These are phyloP conservation scores for Lates japonicus DNA, from an alignment of 2,797 vertebrate genomes.

Conservation along the genomic window DNA sequence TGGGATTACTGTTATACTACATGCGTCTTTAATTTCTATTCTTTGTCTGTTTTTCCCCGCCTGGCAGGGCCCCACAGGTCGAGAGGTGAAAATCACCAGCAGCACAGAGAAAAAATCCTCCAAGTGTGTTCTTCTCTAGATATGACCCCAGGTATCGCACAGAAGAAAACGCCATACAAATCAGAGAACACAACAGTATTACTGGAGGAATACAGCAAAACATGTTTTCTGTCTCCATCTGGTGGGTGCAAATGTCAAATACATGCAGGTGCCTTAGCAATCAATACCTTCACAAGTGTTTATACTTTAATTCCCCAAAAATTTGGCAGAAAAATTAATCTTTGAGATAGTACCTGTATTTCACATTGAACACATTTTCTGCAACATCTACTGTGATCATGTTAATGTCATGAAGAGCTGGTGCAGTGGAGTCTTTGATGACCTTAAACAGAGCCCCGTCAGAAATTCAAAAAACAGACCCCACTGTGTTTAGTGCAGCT, in stretches of 20 bases:
- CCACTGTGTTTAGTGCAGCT: conserved; percentile 1
- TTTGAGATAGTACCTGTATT: conserved; percentile 35
- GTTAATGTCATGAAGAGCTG: conserved; percentile 9
- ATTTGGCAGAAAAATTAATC: conserved; percentile 9
- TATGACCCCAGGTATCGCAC: neutral
- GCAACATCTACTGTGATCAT: conserved; percentile 8
- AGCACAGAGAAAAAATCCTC: conserved; percentile 83
- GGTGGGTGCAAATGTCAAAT: conserved; percentile 45
- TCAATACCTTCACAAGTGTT: neutral
- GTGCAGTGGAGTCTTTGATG: conserved; percentile 4
- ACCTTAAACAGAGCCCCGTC: neutral
- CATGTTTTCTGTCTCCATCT: conserved; percentile 69
- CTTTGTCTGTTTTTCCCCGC: conserved; percentile 25
- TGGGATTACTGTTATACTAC: neutral
- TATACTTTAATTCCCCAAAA: conserved; percentile 10
- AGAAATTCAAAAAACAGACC: neutral
- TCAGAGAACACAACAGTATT: conserved; percentile 46
- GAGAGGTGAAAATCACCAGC: conserved; percentile 87
- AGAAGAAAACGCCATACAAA: neutral
- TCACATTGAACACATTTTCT: conserved; percentile 12
- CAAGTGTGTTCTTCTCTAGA: conserved; percentile 86
- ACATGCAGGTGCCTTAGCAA: conserved; percentile 28
- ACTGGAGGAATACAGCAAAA: conserved; percentile 13
- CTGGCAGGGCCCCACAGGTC: conserved; percentile 75
- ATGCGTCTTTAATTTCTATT: neutral